Evolutionary conservation across 1,140 invertebrate genomes (phyloP).

Genomic region (Conopomorpha cramerella): DNA sequence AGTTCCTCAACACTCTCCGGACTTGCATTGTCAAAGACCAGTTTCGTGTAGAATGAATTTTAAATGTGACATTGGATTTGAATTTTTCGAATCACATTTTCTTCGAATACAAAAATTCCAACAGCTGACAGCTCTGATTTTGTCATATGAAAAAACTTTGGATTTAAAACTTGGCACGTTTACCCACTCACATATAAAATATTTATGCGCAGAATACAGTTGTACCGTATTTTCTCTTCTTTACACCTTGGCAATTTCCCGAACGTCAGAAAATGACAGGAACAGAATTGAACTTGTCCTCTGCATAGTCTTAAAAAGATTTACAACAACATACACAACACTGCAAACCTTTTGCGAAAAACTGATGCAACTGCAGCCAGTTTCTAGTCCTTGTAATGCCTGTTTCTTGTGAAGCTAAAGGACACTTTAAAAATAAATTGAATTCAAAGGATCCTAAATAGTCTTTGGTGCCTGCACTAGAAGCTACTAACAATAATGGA

Average conservation of each 20-base stretch:
- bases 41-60: no score
- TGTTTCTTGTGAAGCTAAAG: no score
- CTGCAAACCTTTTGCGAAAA: no score
- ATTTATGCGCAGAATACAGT: no score
- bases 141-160: neutral
- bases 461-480: neutral
- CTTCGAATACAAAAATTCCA: no score
- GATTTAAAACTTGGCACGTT: neutral
- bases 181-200: neutral
- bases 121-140: no score
- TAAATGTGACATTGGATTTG: neutral
- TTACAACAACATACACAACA: neutral
- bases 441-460: neutral
- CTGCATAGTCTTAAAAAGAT: neutral
- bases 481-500: constrained; percentile 15
- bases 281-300: no score
- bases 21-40: neutral
- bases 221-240: no score
- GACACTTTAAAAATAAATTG: neutral
- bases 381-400: no score
- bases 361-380: no score
- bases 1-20: constrained; percentile 7
- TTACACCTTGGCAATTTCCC: no score
- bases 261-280: no score
- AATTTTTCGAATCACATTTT: neutral